Percentiles rank a stretch among this genome's conserved stretches.
Conservation (phyloP, 2,888 invertebrate genomes). For the Acanthosoma haemorrhoidale region DNA sequence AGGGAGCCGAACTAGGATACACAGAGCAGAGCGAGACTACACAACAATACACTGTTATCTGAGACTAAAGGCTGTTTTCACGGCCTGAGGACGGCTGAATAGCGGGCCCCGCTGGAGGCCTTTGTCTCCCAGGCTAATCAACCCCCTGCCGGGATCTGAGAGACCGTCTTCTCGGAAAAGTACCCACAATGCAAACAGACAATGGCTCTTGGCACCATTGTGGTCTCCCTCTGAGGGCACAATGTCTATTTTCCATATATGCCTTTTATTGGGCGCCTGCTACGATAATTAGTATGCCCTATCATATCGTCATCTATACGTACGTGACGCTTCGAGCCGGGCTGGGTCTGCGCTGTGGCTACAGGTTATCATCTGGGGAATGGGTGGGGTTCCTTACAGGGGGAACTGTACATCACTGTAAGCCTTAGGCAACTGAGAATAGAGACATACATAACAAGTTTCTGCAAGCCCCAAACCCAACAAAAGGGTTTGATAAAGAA, state of each 20-base stretch:
- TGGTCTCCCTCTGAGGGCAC: too few species aligned
- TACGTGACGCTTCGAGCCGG: not conserved
- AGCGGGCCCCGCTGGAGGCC: not conserved
- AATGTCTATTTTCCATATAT: constrained; percentile 14
- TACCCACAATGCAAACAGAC: constrained; percentile 14
- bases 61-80: constrained; percentile 12
- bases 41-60: constrained; percentile 4
- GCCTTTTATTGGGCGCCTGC: not conserved
- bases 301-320: not conserved
- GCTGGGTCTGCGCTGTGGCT: not conserved
- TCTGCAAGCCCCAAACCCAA: too few species aligned
- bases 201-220: constrained; percentile 7
- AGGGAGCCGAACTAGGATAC: not conserved
- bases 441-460: too few species aligned
- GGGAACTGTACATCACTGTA: too few species aligned
- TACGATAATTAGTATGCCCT: not conserved
- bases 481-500: too few species aligned
- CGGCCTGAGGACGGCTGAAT: constrained; percentile 10
- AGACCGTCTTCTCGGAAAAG: constrained; percentile 2
- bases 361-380: too few species aligned
- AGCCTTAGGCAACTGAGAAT: too few species aligned
- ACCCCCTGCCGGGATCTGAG: constrained; percentile 4
- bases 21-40: not conserved
- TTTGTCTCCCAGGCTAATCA: not conserved
- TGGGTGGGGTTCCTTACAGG: too few species aligned